These are phyloP conservation scores for Eupithecia subumbrata DNA, from an alignment of 2,888 invertebrate genomes.

Conservation along the genomic window DNA sequence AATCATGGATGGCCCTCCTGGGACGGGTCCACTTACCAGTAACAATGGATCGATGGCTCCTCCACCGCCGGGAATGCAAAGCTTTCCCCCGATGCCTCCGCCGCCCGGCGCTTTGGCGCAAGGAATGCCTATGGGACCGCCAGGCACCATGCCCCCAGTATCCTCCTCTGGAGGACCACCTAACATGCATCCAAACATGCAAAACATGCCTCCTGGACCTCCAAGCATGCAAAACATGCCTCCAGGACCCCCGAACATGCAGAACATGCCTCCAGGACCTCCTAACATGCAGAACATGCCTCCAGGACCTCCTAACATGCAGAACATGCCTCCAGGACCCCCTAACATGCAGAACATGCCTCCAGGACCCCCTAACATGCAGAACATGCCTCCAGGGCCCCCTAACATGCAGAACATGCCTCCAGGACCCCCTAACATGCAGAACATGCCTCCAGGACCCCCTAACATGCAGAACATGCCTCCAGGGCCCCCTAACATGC, in stretches of 20 bases:
- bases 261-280: slow-evolving; percentile 25
- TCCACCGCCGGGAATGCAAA: slow-evolving; percentile 63
- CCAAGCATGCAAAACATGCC: slow-evolving; percentile 52
- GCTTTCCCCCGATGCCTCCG: slow-evolving; percentile 67
- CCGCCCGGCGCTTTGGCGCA: slow-evolving; percentile 64
- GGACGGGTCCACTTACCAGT: slow-evolving; percentile 65
- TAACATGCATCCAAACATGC: slow-evolving; percentile 48
- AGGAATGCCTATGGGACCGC: slow-evolving; percentile 61
- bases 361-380: slow-evolving; percentile 53
- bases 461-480: slow-evolving; percentile 42
- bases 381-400: slow-evolving; percentile 52
- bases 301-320: slow-evolving; percentile 41
- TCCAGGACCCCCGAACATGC: slow-evolving; percentile 53
- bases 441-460: slow-evolving; percentile 40
- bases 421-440: slow-evolving; percentile 43
- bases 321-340: slow-evolving; percentile 38
- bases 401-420: slow-evolving; percentile 39
- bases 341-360: slow-evolving; percentile 52
- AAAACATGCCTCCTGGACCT: slow-evolving; percentile 40
- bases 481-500: slow-evolving; percentile 43
- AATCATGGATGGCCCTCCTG: slow-evolving; percentile 76
- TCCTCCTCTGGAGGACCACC: slow-evolving; percentile 55
- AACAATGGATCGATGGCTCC: slow-evolving; percentile 54
- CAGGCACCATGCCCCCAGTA: slow-evolving; percentile 64
- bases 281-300: slow-evolving; percentile 46